Evolutionary conservation across 2,113 vertebrate genomes (phyloP), one percentile per base, ranked within the genome.

Genomic region (Brevimyrus niger): DNA sequence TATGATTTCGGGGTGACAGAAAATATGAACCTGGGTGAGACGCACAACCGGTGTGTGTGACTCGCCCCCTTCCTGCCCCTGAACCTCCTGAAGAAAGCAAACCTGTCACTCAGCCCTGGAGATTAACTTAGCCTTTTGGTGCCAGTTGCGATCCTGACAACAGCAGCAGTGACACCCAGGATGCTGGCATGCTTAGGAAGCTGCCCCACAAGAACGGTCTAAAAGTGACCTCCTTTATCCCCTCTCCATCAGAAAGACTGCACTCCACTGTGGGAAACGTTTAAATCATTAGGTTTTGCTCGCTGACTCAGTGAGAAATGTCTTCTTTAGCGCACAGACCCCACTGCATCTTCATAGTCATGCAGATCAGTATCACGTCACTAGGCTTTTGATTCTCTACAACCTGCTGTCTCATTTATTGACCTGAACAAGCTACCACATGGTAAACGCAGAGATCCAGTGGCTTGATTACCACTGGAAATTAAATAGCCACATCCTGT

Each of bases 31-130:
- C 38, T 27, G 3, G 23, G 46, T 48, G n/a, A n/a, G 47, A 44
- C 44, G n/a, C 23, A 13, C n/a, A 86, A n/a, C 47, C 31, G 47
- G 21, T 48, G 44, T 2, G 50, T 19, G 85, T 35, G 9, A 53
- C 50, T 11, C 1, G 21, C 50, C 48, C 9, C 48, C 85, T 84
- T 23, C 31, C 50, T 53, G 23, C 47, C 46, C 13, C 23, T 61
- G n/a, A 86, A 87, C 48, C n/a, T 51, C 85, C 23, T 19, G 85
- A 87, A 87, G 50, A 35, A 87, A 87, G 27, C 85, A 87, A 55
- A 53, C 27, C 47, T 87, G 85, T 55, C 85, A 51, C 13, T 86
- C 85, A 86, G 7, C 47, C 27, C 85, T 42, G 85, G 23, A 50
- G n/a, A 86, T 27, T 31, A 50, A 86, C 83, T 86, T 23, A 21